Percentiles rank a stretch among this genome's conserved stretches.
These are phyloP conservation scores for Ranitomeya imitator DNA, from an alignment of 2,113 vertebrate species.

Conservation along the genomic window DNA sequence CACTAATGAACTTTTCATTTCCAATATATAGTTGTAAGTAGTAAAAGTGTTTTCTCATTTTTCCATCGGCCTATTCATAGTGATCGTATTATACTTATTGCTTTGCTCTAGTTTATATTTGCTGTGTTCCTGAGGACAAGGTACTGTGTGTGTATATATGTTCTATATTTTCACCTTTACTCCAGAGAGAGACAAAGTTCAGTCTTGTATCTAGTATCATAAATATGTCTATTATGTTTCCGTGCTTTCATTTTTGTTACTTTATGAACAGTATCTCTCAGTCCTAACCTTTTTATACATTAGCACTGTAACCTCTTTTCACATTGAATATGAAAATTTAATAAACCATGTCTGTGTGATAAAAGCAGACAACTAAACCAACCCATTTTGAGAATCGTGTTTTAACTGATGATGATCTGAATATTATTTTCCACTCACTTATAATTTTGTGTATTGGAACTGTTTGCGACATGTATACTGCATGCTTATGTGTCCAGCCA, in stretches of 20 bases:
- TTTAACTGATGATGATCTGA: background rate
- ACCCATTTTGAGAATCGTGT: background rate
- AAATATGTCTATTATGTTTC: constrained; percentile 29
- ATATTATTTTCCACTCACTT: background rate
- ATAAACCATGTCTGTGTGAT: constrained; percentile 22
- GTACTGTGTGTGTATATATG: background rate
- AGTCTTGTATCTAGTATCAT: constrained; percentile 16
- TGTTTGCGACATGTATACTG: background rate
- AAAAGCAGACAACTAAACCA: constrained; percentile 19
- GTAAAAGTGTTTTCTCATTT: background rate
- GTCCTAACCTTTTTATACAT: constrained; percentile 33
- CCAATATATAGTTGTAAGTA: background rate
- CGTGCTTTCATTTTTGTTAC: constrained; percentile 39
- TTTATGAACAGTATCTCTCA: constrained; percentile 22
- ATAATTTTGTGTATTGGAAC: background rate
- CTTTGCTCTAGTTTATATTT: background rate
- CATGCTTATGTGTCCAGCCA: background rate
- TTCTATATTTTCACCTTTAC: constrained; percentile 19
- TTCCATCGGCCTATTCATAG: background rate
- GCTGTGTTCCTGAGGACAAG: background rate
- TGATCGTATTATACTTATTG: background rate
- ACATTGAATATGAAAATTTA: constrained; percentile 46
- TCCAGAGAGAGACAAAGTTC: constrained; percentile 19
- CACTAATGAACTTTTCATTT: background rate
- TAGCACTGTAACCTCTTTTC: constrained; percentile 40